Percentiles rank a stretch among this genome's conserved stretches.
These are phyloP conservation scores for Aleiodes sp. DNA, from an alignment of 1,140 invertebrate species.

Conservation along the genomic window DNA sequence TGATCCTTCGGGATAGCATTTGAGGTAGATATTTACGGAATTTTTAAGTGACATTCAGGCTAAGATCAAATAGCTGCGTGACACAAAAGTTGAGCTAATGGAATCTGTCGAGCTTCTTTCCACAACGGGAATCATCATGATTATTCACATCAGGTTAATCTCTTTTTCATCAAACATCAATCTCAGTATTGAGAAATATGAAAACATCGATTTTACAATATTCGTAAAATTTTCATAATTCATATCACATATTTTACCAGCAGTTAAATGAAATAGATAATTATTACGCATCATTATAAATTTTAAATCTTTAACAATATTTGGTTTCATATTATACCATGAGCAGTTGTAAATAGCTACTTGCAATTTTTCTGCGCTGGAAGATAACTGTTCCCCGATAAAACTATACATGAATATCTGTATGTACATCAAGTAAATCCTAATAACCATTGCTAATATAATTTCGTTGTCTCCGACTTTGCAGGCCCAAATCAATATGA, in stretches of 20 bases:
- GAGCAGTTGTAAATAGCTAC: constrained; percentile 23
- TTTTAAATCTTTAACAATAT: constrained; percentile 23
- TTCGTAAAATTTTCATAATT: constrained; percentile 29
- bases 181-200: constrained; percentile 33
- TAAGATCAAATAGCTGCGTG: too few species aligned
- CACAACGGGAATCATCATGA: too few species aligned
- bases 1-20: too few species aligned
- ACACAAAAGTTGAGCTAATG: too few species aligned
- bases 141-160: too few species aligned
- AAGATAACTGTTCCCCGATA: constrained; percentile 26
- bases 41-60: too few species aligned
- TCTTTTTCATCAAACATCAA: constrained; percentile 23
- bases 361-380: constrained; percentile 23
- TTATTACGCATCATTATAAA: constrained; percentile 31
- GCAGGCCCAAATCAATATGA: background rate
- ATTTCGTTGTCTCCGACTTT: background rate
- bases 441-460: background rate
- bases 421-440: constrained; percentile 5
- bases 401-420: constrained; percentile 36
- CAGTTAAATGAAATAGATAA: constrained; percentile 32
- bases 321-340: constrained; percentile 32
- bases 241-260: constrained; percentile 31
- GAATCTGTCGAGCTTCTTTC: too few species aligned
- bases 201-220: constrained; percentile 32
- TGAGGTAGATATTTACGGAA: too few species aligned